Percentiles rank a stretch among this genome's conserved stretches.
Evolutionary conservation across 1,140 invertebrate species (phyloP).

Genomic region (Eurosta solidaginis): DNA sequence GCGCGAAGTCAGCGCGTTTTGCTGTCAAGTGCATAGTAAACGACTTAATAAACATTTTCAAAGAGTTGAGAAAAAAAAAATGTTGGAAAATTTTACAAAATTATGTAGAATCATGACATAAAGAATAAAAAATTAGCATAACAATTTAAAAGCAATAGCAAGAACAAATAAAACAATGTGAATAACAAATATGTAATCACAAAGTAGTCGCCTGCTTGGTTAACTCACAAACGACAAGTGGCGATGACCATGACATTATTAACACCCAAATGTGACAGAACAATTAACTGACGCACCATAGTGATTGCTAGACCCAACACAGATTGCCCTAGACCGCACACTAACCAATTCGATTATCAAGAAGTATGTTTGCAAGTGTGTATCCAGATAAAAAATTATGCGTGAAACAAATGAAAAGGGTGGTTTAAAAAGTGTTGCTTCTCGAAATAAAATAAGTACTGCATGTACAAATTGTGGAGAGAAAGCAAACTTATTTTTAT

Average conservation of each 20-base stretch:
- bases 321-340: not conserved
- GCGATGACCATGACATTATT: constrained; percentile 33
- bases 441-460: too few species aligned
- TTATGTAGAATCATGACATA: constrained; percentile 4
- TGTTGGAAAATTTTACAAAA: constrained; percentile 8
- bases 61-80: not conserved
- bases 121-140: constrained; percentile 11
- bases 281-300: constrained; percentile 16
- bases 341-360: not conserved
- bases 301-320: not conserved
- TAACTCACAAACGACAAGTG: not conserved
- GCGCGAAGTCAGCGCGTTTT: not conserved
- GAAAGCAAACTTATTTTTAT: too few species aligned
- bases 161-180: not conserved
- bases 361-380: not conserved
- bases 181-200: not conserved
- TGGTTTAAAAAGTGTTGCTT: too few species aligned
- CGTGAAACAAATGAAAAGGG: too few species aligned
- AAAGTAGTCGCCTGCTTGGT: not conserved
- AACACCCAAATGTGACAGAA: constrained; percentile 36
- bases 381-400: too few species aligned
- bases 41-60: not conserved
- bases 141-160: not conserved
- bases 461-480: too few species aligned
- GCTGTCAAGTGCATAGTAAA: not conserved